Base-by-base conservation (phyloP, 2,113 vertebrate species). In the Anolis carolinensis region DNA sequence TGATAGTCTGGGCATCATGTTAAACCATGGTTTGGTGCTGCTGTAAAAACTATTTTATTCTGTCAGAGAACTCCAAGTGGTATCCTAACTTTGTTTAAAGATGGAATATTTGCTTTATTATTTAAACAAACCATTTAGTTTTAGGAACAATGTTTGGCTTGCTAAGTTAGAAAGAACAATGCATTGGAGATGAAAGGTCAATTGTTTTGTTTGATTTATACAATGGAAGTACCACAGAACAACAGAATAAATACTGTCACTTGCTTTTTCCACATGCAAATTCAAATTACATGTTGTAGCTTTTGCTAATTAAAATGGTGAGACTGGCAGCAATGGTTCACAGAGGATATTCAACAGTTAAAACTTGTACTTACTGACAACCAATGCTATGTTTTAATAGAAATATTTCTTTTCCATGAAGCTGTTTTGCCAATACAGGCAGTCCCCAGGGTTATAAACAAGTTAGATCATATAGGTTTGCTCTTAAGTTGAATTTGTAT, bases 191-290 rank as follows among this genome's bases (percentile, higher is more conserved):
- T 55, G 75, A 8, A 70, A 67, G 72, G n/a, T 77, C 77, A 74
- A 30, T 62, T 76, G 18, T 76, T 50, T 50, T 76, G 27, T 52
- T 90, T 73, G 27, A 1, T 55, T 0, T 0, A 78, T 63, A 90
- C 50, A 86, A 67, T 25, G 91, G 68, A 72, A 87, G 87, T 52
- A 82, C 10, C 59, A 89, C 2, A 0, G 48, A 59, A 72, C 0
- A 85, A 85, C 70, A 87, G 82, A 83, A 73, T 86, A 10, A 7
- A 18, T 55, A 87, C 48, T 88, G 1, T 36, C 8, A 77, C 23
- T 30, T 39, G 50, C 50, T 16, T 83, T 14, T 39, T 73, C 30
- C 52, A 20, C 48, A 63, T 44, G 7, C 20, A 39, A 44, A 21
- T 74, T 39, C 36, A 48, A 27, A 7, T 27, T 34, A 55, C 48